These are phyloP conservation scores for Murina feae DNA, from an alignment of 2,113 vertebrate species.

Conservation along the genomic window DNA sequence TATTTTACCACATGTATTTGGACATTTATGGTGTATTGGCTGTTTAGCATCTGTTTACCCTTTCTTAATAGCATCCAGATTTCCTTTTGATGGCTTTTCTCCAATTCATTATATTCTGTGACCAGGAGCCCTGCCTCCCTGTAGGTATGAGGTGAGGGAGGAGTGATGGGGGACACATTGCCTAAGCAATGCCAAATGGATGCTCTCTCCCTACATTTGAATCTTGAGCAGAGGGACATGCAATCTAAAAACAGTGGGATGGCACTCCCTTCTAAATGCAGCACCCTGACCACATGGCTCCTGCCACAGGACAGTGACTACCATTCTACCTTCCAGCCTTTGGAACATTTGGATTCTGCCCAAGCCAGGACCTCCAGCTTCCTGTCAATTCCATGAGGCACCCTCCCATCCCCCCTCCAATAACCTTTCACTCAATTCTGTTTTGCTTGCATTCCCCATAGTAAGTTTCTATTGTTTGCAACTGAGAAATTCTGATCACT, in stretches of 20 bases:
- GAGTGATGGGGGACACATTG: not conserved
- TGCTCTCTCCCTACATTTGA: not conserved
- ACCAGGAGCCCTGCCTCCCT: not conserved
- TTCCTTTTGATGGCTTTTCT: not conserved
- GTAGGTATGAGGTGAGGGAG: not conserved
- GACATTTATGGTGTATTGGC: not conserved
- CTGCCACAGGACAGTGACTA: not conserved
- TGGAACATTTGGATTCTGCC: not conserved
- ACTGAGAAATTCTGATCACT: not conserved
- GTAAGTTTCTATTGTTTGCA: not conserved
- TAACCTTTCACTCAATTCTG: not conserved
- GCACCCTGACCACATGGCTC: not conserved
- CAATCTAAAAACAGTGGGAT: not conserved
- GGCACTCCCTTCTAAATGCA: not conserved
- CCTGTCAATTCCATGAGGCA: not conserved
- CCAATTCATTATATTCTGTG: not conserved
- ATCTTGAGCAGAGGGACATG: not conserved
- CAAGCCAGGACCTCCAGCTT: not conserved
- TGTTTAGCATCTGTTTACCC: not conserved
- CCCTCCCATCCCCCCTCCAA: accelerated
- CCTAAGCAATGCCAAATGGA: not conserved
- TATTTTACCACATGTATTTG: not conserved
- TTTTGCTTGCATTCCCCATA: not conserved
- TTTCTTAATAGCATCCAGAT: not conserved
- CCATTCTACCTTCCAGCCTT: not conserved